Base-by-base conservation (phyloP, 1,140 invertebrate genomes). In the Zophobas atratus region DNA sequence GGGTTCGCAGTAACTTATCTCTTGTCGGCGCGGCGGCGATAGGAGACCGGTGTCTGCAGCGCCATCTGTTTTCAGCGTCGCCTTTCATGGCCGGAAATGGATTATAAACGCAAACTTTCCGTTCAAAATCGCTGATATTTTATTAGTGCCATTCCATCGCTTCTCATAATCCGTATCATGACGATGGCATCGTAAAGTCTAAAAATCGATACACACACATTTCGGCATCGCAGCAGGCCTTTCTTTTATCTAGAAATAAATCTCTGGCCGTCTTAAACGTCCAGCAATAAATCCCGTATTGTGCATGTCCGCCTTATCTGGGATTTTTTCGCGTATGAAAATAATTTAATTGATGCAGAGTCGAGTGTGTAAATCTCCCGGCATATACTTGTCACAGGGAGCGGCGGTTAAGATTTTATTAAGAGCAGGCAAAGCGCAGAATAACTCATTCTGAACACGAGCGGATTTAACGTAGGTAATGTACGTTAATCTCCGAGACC, bases 401-500 rank as follows among this genome's bases (percentile, higher is more conserved):
- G 43, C 39, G 60, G 60, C 60, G 60, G 60, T 67, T 67, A 67
- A 67, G 60, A 67, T 67, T 67, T 67, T 67, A 67, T 67, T 67
- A 67, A 67, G 60, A 67, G 60, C 2, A 60, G 39, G 60, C 60
- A 67, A 67, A 67, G 60, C 60, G 20, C 39, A 36, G 39, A 67
- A 67, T 67, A 67, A 67, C 60, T 67, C 60, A 67, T 67, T 67
- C 60, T 43, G 60, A 67, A 39, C 60, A 67, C 60, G 60, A 67
- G 60, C 60, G 60, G 60, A 67, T 67, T 67, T 67, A 67, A 67
- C 60, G 60, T 67, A 67, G 60, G 60, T 67, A 67, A 67, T 67
- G 60, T 67, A 67, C 60, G 60, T 67, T 67, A 67, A 67, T 67
- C 60, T 67, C 60, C 60, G 33, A 43, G 60, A 67, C 60, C 60